phyloP scores from a whole-genome alignment of 2,888 invertebrate genomes.

The Platycheirus rosarum region DNA sequence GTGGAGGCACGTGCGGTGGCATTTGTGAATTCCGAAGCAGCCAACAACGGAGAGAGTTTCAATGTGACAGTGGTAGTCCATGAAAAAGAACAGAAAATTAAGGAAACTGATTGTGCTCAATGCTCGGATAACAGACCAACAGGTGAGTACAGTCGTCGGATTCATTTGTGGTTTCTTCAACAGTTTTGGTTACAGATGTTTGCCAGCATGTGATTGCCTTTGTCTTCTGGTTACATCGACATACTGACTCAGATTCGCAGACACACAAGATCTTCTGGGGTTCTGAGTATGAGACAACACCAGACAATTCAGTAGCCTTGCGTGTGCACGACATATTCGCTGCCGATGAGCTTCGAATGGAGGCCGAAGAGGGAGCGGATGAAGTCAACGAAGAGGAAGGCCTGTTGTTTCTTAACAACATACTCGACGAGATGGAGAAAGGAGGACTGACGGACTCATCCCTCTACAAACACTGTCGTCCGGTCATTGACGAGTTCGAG shows the following conservation, averaged over 20 bases:
- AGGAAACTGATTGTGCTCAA: slow-evolving; percentile 77
- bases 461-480: slow-evolving; percentile 80
- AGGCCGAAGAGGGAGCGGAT: slow-evolving; percentile 77
- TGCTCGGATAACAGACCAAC: slow-evolving; percentile 74
- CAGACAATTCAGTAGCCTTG: slow-evolving; percentile 76
- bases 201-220: slow-evolving; percentile 80
- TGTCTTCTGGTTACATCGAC: slow-evolving; percentile 80
- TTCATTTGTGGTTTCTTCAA: too few relatives aligned
- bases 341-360: slow-evolving; percentile 77
- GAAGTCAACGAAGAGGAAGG: slow-evolving; percentile 77
- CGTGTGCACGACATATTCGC: slow-evolving; percentile 79
- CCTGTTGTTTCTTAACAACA: slow-evolving; percentile 77
- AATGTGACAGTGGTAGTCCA: slow-evolving; percentile 77
- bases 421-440: slow-evolving; percentile 80
- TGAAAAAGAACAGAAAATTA: slow-evolving; percentile 76
- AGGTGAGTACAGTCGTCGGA: too few relatives aligned
- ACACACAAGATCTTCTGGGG: slow-evolving; percentile 80
- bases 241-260: slow-evolving; percentile 76
- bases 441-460: slow-evolving; percentile 79
- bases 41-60: slow-evolving; percentile 77
- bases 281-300: slow-evolving; percentile 78
- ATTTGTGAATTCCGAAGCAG: slow-evolving; percentile 77
- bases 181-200: slow-evolving; percentile 44
- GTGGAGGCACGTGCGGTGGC: slow-evolving; percentile 79
- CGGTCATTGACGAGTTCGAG: slow-evolving; percentile 80